Conservation (phyloP, 2,888 invertebrate species). For the Frankliniella fusca region DNA sequence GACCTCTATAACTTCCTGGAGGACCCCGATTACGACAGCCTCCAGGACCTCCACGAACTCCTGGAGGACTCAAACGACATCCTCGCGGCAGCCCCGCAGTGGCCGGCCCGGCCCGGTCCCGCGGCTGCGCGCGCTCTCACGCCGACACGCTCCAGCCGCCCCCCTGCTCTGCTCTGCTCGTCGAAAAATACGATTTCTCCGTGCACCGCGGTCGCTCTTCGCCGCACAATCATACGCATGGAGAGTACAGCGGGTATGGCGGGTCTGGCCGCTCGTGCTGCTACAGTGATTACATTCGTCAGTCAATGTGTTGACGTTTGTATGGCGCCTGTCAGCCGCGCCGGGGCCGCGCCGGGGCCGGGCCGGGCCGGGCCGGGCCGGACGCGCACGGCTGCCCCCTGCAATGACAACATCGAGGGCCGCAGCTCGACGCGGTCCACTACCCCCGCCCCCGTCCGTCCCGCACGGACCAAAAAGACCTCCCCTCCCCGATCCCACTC, state of each 20-base stretch:
- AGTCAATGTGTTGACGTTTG: constrained; percentile 26
- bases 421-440: not conserved
- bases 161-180: no score
- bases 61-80: no score
- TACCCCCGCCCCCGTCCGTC: not conserved
- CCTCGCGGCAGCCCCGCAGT: no score
- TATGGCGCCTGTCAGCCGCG: constrained; percentile 16
- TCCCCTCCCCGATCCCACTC: not conserved
- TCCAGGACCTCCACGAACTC: no score
- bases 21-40: no score
- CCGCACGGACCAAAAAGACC: not conserved
- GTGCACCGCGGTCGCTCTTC: not conserved
- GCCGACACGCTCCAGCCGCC: no score
- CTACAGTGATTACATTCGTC: constrained; percentile 19
- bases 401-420: constrained; percentile 24
- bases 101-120: no score
- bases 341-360: no score
- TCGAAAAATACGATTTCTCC: not conserved
- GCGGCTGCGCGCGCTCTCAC: no score
- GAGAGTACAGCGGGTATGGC: not conserved
- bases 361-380: no score
- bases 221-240: constrained; percentile 11
- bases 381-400: constrained; percentile 6
- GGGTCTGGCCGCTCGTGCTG: not conserved
- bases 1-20: no score